Percentiles rank a stretch among this genome's conserved stretches.
Evolutionary conservation across 2,888 invertebrate genomes (phyloP).

Genomic region (Agrotis puta): DNA sequence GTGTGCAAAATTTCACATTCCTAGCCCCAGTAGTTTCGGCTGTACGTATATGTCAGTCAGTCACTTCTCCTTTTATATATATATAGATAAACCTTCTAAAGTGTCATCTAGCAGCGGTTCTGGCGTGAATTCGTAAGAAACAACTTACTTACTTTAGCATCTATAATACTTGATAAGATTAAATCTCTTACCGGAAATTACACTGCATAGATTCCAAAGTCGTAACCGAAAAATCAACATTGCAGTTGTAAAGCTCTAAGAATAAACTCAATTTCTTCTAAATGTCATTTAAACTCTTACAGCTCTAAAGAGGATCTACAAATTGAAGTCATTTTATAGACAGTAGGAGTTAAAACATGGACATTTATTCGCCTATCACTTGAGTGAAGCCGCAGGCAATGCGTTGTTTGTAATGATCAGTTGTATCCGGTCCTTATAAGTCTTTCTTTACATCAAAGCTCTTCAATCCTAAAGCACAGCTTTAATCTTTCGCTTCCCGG

Average conservation of each 20-base stretch:
- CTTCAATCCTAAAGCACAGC: conserved; percentile 44
- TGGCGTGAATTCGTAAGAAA: too few relatives aligned
- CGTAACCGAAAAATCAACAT: conserved; percentile 27
- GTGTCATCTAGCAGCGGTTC: too few relatives aligned
- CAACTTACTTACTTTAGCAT: too few relatives aligned
- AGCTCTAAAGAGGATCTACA: conserved; percentile 14
- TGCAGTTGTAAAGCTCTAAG: conserved; percentile 13
- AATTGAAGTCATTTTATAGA: conserved; percentile 39
- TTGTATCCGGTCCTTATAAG: conserved; percentile 46
- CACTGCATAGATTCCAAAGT: conserved; percentile 46
- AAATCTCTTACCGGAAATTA: conserved; percentile 55
- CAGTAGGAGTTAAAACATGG: conserved; percentile 26
- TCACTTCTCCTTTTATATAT: too few relatives aligned
- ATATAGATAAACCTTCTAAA: too few relatives aligned
- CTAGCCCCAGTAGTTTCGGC: too few relatives aligned
- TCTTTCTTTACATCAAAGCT: conserved; percentile 47
- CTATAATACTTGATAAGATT: too few relatives aligned
- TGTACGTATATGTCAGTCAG: too few relatives aligned
- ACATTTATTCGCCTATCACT: conserved; percentile 46
- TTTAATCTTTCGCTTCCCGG: conserved; percentile 57
- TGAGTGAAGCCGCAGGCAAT: conserved; percentile 32
- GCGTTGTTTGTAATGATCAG: conserved; percentile 56
- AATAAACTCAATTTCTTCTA: conserved; percentile 26
- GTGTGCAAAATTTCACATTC: too few relatives aligned
- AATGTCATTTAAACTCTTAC: conserved; percentile 16